Conservation (phyloP, 2,888 invertebrate genomes). For the Embidobia sp. region DNA sequence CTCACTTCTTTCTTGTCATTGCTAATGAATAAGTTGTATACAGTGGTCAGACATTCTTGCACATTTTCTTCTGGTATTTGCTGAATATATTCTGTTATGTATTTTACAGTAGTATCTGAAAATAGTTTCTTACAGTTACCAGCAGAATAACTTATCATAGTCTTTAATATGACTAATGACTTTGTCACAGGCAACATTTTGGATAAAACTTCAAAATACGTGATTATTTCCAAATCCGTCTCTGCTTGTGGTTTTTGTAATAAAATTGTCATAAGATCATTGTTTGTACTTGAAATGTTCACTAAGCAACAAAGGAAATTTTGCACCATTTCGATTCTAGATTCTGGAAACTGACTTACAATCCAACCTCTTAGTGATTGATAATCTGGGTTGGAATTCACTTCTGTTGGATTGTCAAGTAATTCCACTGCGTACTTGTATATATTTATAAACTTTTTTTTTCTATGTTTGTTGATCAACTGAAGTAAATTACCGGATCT, state of each 20-base stretch:
- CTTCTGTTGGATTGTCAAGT: constrained; percentile 68
- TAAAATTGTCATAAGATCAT: constrained; percentile 6
- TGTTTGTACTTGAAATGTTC: no score
- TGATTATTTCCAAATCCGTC: constrained; percentile 48
- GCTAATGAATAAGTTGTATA: constrained; percentile 71
- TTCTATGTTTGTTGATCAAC: constrained; percentile 65
- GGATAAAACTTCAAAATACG: constrained; percentile 73
- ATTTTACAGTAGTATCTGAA: constrained; percentile 67
- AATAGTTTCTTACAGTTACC: constrained; percentile 69
- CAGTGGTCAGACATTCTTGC: constrained; percentile 69
- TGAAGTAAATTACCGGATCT: constrained; percentile 66
- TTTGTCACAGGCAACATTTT: constrained; percentile 72
- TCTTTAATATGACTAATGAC: constrained; percentile 71
- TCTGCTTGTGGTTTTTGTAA: neutral
- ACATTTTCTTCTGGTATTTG: constrained; percentile 65
- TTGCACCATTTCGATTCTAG: constrained; percentile 70
- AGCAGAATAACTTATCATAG: constrained; percentile 70
- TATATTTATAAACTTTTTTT: constrained; percentile 72
- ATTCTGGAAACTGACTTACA: constrained; percentile 69
- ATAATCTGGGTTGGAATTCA: constrained; percentile 38
- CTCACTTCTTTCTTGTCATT: constrained; percentile 57
- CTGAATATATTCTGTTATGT: constrained; percentile 70
- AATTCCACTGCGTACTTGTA: constrained; percentile 71
- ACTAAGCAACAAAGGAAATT: constrained; percentile 74
- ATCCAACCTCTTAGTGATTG: constrained; percentile 74